phyloP scores from a whole-genome alignment of 1,140 invertebrate species.

The Lepidostoma basale region DNA sequence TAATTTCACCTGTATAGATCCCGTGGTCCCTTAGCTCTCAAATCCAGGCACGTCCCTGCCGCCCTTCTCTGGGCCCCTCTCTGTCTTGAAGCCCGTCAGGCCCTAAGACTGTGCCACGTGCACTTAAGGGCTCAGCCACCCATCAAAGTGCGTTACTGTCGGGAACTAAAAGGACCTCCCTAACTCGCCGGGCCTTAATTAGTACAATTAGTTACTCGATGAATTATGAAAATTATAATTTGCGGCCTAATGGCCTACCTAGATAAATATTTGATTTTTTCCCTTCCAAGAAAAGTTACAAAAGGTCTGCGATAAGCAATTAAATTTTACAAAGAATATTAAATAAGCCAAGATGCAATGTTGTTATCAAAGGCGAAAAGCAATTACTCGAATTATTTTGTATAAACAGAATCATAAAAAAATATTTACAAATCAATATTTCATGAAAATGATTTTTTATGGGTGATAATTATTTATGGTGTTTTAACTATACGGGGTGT shows the following conservation, averaged over 20 bases:
- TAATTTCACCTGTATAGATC: no score
- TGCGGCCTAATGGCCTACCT: slow-evolving; percentile 3
- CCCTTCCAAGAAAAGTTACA: no score
- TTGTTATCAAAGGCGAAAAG: no score
- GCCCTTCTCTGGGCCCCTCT: not conserved
- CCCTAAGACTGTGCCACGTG: slow-evolving; percentile 13
- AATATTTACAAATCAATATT: no score
- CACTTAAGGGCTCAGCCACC: slow-evolving; percentile 7
- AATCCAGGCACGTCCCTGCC: not conserved
- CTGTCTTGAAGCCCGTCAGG: not conserved
- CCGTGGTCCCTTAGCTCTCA: not conserved
- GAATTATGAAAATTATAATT: slow-evolving; percentile 18
- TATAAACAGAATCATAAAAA: no score
- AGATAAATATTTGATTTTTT: not conserved
- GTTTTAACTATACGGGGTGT: no score
- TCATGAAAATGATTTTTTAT: no score
- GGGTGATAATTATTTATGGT: no score
- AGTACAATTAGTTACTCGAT: slow-evolving; percentile 1
- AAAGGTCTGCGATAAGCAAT: no score
- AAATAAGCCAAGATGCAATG: no score
- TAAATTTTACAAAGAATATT: no score
- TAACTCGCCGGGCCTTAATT: slow-evolving; percentile 2
- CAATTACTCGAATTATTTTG: no score
- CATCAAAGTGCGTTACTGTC: not conserved
- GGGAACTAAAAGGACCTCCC: not conserved